Percentiles rank a stretch among this genome's conserved stretches.
Evolutionary conservation across 1,140 invertebrate species (phyloP).

Genomic region (Asobara japonica): DNA sequence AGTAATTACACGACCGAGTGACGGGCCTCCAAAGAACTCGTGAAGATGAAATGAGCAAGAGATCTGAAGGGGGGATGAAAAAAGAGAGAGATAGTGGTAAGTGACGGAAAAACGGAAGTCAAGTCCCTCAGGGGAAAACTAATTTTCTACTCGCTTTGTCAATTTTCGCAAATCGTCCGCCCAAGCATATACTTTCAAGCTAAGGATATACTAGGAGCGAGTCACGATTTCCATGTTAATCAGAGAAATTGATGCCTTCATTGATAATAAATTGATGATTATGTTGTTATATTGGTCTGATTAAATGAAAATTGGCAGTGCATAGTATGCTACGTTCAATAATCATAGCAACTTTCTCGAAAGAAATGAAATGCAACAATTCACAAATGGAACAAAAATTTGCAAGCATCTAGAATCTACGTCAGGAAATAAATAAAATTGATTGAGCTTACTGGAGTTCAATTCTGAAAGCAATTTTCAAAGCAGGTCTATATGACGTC

Average conservation of each 20-base stretch:
- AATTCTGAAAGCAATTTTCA: too few relatives aligned
- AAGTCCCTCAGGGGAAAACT: slow-evolving; percentile 20
- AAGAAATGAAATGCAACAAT: too few relatives aligned
- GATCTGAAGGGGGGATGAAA: background rate
- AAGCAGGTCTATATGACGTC: too few relatives aligned
- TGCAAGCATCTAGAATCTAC: too few relatives aligned
- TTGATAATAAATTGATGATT: background rate
- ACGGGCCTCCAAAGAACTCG: slow-evolving; percentile 1
- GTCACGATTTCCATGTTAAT: background rate
- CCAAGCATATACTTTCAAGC: background rate
- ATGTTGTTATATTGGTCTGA: background rate
- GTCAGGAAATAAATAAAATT: too few relatives aligned
- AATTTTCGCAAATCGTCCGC: slow-evolving; percentile 12
- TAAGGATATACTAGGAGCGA: background rate
- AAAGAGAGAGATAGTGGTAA: slow-evolving; percentile 4
- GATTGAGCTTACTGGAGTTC: too few relatives aligned
- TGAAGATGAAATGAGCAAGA: slow-evolving; percentile 2
- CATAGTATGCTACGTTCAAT: background rate
- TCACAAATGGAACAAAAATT: too few relatives aligned
- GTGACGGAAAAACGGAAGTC: slow-evolving; percentile 4
- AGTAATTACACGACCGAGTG: slow-evolving; percentile 12
- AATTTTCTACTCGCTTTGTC: slow-evolving; percentile 25
- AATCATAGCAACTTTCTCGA: too few relatives aligned
- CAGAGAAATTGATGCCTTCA: background rate
- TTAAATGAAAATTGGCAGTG: background rate